Conservation (phyloP, 2,113 vertebrate genomes). For the Ictidomys tridecemlineatus region DNA sequence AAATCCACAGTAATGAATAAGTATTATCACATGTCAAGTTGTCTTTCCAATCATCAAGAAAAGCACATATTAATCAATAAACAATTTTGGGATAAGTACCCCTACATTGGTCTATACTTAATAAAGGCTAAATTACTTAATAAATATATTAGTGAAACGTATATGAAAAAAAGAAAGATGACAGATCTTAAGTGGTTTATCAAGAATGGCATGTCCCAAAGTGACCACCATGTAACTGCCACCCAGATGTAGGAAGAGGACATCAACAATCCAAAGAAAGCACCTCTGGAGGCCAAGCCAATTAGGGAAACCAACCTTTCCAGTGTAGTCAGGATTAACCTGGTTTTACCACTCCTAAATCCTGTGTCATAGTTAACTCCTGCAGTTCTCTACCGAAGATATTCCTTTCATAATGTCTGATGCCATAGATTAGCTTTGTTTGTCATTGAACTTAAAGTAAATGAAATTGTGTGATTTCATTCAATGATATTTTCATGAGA, state of each 20-base stretch:
- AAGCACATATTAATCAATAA: neutral
- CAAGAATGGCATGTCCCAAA: neutral
- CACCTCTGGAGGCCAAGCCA: too few species aligned
- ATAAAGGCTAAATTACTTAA: neutral
- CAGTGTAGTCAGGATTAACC: neutral
- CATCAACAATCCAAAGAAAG: neutral
- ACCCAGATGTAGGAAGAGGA: neutral
- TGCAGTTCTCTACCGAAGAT: neutral
- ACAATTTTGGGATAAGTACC: neutral
- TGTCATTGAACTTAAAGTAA: neutral
- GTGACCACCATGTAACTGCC: neutral
- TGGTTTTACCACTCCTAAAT: neutral
- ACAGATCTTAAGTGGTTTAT: neutral
- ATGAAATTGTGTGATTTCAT: neutral
- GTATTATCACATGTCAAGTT: neutral
- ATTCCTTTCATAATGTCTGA: neutral
- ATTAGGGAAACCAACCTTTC: neutral
- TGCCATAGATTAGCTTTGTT: neutral
- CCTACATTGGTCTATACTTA: neutral
- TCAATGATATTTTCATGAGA: neutral
- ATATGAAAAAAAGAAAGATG: neutral
- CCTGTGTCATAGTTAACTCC: too few species aligned
- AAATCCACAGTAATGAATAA: neutral
- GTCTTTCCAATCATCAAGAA: neutral
- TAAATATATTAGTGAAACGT: neutral